Base-by-base conservation (phyloP, 2,797 vertebrate genomes). In the Lycodopsis pacificus region DNA sequence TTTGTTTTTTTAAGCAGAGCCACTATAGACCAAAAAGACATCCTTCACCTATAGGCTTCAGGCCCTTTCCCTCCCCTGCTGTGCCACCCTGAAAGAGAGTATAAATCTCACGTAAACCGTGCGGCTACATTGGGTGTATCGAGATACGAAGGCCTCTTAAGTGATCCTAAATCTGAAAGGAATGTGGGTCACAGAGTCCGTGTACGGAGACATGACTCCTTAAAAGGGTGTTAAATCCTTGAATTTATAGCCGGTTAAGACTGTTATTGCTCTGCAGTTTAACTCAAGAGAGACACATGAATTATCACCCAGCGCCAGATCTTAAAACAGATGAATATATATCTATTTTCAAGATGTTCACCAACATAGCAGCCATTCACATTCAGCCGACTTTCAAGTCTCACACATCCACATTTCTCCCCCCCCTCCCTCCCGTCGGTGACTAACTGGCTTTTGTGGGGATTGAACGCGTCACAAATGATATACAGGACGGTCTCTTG, bases 21-120 rank as follows among this genome's bases (percentile, higher is more conserved):
- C 77, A 79, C 79, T 70, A 73, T 59, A 70, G 73, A 80, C 84
- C 58, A 80, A 84, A 84, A 82, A 88, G 77, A 78, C 81, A 87
- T 83, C 76, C 65, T 85, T 88, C 82, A 82, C 79, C 81, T 76
- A 49, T 76, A 49, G 5, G 63, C 59, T 77, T 40, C 53, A 56
- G 72, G 57, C 77, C 70, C 44, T 8, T 54, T 71, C 57, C 63
- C 66, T 74, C 34, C 54, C 72, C 53, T 61, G 68, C 48, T n/a
- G 44, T 57, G 77, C 80, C 87, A 71, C 83, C 54, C 68, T 77
- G 46, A 76, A 72, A 83, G 68, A 4, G 65, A 72, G 46, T 68
- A 64, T 79, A 88, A 87, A 86, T 80, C 79, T 87, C 79, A 36
- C 66, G 62, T 80, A 79, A 85, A 65, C 58, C 20, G 66, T 7